These are phyloP conservation scores for Onychorhynchus coronatus DNA, from an alignment of 2,113 vertebrate species.

Conservation along the genomic window DNA sequence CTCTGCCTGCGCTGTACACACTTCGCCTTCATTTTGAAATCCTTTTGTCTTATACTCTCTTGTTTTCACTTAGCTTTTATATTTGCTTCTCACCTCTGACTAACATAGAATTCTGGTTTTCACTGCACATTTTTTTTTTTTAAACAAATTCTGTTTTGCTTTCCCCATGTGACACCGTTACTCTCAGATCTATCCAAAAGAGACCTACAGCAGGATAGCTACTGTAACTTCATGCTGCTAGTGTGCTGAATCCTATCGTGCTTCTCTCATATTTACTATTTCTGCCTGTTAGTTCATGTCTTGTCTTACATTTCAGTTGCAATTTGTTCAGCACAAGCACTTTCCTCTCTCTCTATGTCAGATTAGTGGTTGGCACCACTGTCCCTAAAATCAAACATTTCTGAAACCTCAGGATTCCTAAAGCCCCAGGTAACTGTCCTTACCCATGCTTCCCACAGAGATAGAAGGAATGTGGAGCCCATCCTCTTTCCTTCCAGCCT, in stretches of 20 bases:
- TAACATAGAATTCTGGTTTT: not conserved
- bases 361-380: not conserved
- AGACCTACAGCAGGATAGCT: not conserved
- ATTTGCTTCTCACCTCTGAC: not conserved
- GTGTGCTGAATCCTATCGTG: not conserved
- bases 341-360: not conserved
- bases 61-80: not conserved
- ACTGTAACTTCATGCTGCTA: not conserved
- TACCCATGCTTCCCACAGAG: fast-evolving
- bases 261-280: not conserved
- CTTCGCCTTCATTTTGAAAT: not conserved
- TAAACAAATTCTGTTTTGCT: not conserved
- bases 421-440: not conserved
- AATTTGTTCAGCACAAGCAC: not conserved
- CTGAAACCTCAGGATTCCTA: not conserved
- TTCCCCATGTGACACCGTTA: not conserved
- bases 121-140: not conserved
- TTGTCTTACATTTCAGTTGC: not conserved
- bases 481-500: not conserved
- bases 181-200: not conserved
- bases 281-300: not conserved
- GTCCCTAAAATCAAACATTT: not conserved
- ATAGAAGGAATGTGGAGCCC: not conserved
- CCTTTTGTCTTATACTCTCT: not conserved
- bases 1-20: fast-evolving